Evolutionary conservation across 2,113 vertebrate species (phyloP), one percentile per base, ranked within the genome.

Genomic region (Gymnogyps californianus): DNA sequence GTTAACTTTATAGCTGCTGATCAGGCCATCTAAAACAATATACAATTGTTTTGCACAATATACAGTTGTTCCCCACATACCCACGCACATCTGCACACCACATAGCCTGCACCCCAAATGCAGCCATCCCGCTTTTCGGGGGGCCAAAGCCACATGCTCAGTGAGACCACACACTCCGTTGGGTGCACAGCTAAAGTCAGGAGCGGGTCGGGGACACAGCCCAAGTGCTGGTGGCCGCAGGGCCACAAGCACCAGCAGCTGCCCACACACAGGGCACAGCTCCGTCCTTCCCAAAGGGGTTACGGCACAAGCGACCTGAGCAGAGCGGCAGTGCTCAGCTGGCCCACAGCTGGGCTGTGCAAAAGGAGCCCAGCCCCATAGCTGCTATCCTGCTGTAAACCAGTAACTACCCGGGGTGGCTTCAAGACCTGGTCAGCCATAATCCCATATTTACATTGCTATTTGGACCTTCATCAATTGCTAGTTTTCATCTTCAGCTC

Each of bases 81-180:
- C 16, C 46, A 29, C 0, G 0, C 13, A 18, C 28, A 79, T 55
- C 32, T 70, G 32, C 57, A 61, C 25, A 34, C 29, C 16, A 10
- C 34, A 66, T 12, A 51, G 19, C 46, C 82, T 55, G 47, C 12
- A 76, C 26, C 20, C 19, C 32, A 76, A 47, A 66, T 10, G 46
- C 74, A 87, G 26, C 46, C 52, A 24, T 13, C 26, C 42, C 81
- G 58, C 25, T 61, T 76, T 54, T 52, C 1, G 1, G 10, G 10
- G 16, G 31, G 13, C 16, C 42, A 64, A 72, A 90, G 24, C n/a
- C 40, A 64, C 24, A 8, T 4, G 16, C 21, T 71, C 32, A 44
- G 16, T 31, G 62, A 62, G 58, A 21, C 10, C 66, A 47, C 19
- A 52, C 0, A 1, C 6, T 17, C 22, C 1, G 0, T 3, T 2